Percentiles rank a stretch among this genome's conserved stretches.
phyloP scores from a whole-genome alignment of 2,888 invertebrate species.

The Mesoligia furuncula region DNA sequence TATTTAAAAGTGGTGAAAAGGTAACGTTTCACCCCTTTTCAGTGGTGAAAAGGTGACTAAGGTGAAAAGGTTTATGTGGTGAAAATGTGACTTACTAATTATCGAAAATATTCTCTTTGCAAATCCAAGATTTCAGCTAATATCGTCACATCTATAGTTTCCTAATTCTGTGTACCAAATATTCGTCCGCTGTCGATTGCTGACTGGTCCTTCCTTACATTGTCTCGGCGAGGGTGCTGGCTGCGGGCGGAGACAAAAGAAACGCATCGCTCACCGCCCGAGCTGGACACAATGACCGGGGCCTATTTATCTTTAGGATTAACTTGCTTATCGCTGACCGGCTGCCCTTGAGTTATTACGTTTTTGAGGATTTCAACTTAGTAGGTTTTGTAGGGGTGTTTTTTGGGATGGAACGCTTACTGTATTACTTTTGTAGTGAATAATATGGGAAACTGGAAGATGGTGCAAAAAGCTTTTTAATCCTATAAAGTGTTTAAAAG shows the following conservation, averaged over 20 bases:
- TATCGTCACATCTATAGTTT: background rate
- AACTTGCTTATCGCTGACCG: constrained; percentile 86
- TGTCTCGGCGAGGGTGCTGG: constrained; percentile 65
- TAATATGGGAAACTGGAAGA: background rate
- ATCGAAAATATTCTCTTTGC: too few relatives aligned
- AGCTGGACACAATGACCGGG: constrained; percentile 81
- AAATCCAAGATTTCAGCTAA: too few relatives aligned
- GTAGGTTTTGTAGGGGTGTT: background rate
- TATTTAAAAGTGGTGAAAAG: too few relatives aligned
- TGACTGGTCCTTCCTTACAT: constrained; percentile 80
- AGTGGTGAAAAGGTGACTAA: too few relatives aligned
- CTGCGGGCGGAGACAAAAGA: constrained; percentile 86
- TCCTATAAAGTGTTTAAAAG: accelerated
- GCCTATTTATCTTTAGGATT: constrained; percentile 88
- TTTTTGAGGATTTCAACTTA: constrained; percentile 65
- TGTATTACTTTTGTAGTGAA: background rate
- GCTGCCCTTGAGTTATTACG: constrained; percentile 75
- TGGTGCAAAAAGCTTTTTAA: background rate
- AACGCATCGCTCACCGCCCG: constrained; percentile 87
- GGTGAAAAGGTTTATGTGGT: too few relatives aligned
- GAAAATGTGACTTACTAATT: too few relatives aligned
- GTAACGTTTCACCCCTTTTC: too few relatives aligned
- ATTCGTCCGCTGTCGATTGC: constrained; percentile 81
- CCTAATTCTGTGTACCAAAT: constrained; percentile 54
- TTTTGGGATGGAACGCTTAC: constrained; percentile 6